Percentiles rank a stretch among this genome's conserved stretches.
These are phyloP conservation scores for Drosophila equinoxialis DNA, from an alignment of 1,140 invertebrate genomes.

Conservation along the genomic window DNA sequence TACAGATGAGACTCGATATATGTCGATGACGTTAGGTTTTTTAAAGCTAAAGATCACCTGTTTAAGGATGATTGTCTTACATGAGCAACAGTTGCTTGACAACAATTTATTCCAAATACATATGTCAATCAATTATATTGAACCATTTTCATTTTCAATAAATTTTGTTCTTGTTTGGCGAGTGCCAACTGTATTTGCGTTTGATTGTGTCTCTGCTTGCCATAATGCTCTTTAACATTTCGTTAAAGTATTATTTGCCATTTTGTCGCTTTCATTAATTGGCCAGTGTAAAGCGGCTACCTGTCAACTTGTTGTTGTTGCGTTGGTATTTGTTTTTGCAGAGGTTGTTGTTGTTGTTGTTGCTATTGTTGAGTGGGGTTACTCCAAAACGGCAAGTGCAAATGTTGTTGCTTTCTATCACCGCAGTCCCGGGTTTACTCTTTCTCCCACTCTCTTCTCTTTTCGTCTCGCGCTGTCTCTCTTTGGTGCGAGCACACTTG, in stretches of 20 bases:
- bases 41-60: no score
- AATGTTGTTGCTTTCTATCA: conserved; percentile 58
- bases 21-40: no score
- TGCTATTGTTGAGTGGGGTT: conserved; percentile 16
- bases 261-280: conserved; percentile 79
- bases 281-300: conserved; percentile 59
- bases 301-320: conserved; percentile 30
- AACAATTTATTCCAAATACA: background rate
- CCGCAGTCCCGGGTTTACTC: conserved; percentile 9
- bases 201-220: conserved; percentile 15
- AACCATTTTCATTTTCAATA: background rate
- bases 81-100: background rate
- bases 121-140: background rate
- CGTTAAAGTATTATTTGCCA: conserved; percentile 64
- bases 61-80: no score
- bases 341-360: background rate
- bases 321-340: background rate
- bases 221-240: conserved; percentile 27
- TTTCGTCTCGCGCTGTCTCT: conserved; percentile 11
- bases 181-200: background rate
- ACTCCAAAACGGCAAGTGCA: conserved; percentile 54
- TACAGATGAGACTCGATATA: no score
- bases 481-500: conserved; percentile 51
- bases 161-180: background rate
- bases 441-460: conserved; percentile 8